These are phyloP conservation scores for Chaetophractus vellerosus DNA, from an alignment of 2,797 vertebrate species.

Conservation along the genomic window DNA sequence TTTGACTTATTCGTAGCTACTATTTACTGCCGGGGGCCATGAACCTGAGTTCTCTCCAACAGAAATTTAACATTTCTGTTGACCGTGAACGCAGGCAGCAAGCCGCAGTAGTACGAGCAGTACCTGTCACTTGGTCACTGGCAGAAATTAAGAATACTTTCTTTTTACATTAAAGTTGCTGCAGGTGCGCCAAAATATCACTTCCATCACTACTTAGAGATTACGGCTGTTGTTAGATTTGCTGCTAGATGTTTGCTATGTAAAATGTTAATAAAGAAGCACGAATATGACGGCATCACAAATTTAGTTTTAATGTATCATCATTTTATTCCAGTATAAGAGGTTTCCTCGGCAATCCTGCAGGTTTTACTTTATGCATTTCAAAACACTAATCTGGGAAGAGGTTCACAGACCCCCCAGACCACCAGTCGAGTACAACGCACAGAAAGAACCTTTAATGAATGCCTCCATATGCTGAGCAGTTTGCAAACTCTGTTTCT, in stretches of 20 bases:
- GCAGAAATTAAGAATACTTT: neutral
- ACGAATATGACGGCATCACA: neutral
- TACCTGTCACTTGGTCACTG: neutral
- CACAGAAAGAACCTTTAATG: too few species aligned
- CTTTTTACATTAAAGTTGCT: neutral
- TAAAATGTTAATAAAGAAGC: neutral
- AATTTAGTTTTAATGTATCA: neutral
- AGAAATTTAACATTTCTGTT: neutral
- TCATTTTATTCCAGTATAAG: neutral
- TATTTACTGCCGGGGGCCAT: neutral
- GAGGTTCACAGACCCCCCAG: neutral
- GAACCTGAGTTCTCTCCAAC: neutral
- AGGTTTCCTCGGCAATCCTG: neutral
- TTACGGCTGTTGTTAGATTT: too few species aligned
- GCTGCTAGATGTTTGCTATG: neutral
- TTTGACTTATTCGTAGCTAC: neutral
- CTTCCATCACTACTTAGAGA: neutral
- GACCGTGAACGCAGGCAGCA: neutral
- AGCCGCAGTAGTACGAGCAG: fast-evolving
- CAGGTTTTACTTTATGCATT: neutral
- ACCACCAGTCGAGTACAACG: fast-evolving
- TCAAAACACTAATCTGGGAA: neutral
- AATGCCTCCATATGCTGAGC: fast-evolving
- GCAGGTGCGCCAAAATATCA: neutral
- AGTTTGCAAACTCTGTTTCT: neutral